phyloP scores from a whole-genome alignment of 2,888 invertebrate species.

The Tachina grossa region DNA sequence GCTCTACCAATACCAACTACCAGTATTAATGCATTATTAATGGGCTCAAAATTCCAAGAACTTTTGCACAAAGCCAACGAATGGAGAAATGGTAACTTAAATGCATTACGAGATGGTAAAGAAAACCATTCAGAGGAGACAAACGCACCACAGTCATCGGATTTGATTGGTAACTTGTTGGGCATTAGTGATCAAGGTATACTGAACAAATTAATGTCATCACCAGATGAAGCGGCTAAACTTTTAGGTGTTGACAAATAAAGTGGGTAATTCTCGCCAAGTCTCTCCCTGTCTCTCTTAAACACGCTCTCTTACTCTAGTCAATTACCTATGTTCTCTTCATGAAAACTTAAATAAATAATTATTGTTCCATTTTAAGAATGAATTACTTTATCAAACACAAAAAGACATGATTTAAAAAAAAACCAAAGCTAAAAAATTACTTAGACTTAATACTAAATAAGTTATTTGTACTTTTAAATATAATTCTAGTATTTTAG shows the following conservation, averaged over 20 bases:
- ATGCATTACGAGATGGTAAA: conserved; percentile 78
- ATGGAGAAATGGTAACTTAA: conserved; percentile 78
- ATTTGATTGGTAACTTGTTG: conserved; percentile 94
- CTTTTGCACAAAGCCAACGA: conserved; percentile 80
- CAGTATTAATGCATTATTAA: conserved; percentile 68
- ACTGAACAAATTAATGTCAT: conserved; percentile 92
- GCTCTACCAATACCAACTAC: conserved; percentile 60
- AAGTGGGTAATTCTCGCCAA: conserved; percentile 48
- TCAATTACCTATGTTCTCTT: conserved; percentile 68
- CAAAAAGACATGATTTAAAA: conserved; percentile 67
- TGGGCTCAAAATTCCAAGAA: conserved; percentile 80
- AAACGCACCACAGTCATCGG: conserved; percentile 79
- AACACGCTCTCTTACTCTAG: conserved; percentile 67
- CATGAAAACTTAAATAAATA: background rate
- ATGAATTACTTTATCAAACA: conserved; percentile 38
- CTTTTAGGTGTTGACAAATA: conserved; percentile 91
- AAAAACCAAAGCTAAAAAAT: conserved; percentile 68
- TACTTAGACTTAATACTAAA: conserved; percentile 54
- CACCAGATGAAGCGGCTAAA: conserved; percentile 93
- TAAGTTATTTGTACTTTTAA: conserved; percentile 46
- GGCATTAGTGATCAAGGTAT: conserved; percentile 93
- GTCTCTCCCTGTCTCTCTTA: conserved; percentile 1
- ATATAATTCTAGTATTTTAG: conserved; percentile 26
- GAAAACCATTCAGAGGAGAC: conserved; percentile 78
- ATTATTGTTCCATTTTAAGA: conserved; percentile 11